Conservation (phyloP, 2,888 invertebrate genomes). For the Cantharis lateralis region DNA sequence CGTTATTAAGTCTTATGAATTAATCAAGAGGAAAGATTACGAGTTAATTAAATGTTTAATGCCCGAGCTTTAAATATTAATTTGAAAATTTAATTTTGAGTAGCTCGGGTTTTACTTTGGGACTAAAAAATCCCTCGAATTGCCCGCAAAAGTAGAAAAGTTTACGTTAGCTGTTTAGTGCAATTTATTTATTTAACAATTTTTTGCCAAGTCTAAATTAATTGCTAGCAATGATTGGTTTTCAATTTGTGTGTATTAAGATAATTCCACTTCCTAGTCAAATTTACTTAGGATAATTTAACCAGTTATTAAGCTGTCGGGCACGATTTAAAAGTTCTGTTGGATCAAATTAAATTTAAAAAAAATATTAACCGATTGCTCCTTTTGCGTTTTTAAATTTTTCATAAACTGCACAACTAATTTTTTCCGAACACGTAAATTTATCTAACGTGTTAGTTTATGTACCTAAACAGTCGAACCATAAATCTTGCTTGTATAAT, state of each 20-base stretch:
- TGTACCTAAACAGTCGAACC: not conserved
- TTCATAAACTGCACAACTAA: not conserved
- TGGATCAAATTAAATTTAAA: not conserved
- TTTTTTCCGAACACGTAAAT: not conserved
- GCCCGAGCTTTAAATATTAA: not conserved
- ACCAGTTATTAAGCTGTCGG: not conserved
- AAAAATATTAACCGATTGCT: not conserved
- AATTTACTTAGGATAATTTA: not conserved
- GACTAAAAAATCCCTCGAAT: not conserved
- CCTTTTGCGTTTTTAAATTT: not conserved
- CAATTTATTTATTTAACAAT: not conserved
- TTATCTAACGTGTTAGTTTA: not conserved
- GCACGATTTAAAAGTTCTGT: not conserved
- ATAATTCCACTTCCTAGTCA: not conserved
- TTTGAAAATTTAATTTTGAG: not conserved
- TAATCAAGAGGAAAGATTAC: not conserved
- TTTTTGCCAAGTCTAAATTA: not conserved
- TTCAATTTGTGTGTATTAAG: not conserved
- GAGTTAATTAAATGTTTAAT: slow-evolving; percentile 1
- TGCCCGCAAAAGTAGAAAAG: not conserved
- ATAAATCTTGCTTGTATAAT: not conserved
- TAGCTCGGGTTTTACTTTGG: not conserved
- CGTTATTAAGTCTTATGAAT: not conserved
- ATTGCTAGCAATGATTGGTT: not conserved
- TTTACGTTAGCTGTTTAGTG: not conserved